phyloP scores from a whole-genome alignment of 2,888 invertebrate species.

The Pyrrhia umbra region DNA sequence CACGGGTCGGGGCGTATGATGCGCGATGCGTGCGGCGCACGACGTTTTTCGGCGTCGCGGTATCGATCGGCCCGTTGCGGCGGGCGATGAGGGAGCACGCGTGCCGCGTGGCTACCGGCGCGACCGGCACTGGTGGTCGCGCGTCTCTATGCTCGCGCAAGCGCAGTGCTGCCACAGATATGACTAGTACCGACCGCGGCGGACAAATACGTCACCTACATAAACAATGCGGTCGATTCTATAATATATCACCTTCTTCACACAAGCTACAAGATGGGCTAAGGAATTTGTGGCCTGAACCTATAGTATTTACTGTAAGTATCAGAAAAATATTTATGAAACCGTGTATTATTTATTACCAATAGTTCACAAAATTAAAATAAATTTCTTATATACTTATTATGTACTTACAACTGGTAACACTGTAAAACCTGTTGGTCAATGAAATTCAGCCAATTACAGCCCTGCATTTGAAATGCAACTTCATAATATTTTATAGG shows the following conservation, averaged over 20 bases:
- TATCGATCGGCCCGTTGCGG: conserved; percentile 66
- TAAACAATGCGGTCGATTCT: conserved; percentile 60
- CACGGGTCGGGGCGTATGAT: conserved; percentile 71
- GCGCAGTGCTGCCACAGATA: conserved; percentile 73
- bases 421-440: neutral
- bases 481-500: too few relatives aligned
- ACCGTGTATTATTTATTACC: too few relatives aligned
- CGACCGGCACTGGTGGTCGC: conserved; percentile 84
- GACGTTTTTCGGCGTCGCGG: conserved; percentile 69
- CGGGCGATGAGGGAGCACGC: conserved; percentile 75
- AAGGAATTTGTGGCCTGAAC: conserved; percentile 13
- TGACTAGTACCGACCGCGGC: conserved; percentile 58
- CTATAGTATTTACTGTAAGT: neutral
- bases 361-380: too few relatives aligned
- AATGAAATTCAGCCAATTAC: neutral
- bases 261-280: conserved; percentile 2
- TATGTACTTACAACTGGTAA: too few relatives aligned
- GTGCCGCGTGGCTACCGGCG: conserved; percentile 88
- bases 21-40: conserved; percentile 72
- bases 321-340: neutral
- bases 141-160: conserved; percentile 77
- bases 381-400: too few relatives aligned
- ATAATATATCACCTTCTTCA: conserved; percentile 44
- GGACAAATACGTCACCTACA: conserved; percentile 60
- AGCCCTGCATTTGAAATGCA: neutral